Percentiles rank a stretch among this genome's conserved stretches.
These are phyloP conservation scores for Trissolcus brochymenae DNA, from an alignment of 2,888 invertebrate species.

Conservation along the genomic window DNA sequence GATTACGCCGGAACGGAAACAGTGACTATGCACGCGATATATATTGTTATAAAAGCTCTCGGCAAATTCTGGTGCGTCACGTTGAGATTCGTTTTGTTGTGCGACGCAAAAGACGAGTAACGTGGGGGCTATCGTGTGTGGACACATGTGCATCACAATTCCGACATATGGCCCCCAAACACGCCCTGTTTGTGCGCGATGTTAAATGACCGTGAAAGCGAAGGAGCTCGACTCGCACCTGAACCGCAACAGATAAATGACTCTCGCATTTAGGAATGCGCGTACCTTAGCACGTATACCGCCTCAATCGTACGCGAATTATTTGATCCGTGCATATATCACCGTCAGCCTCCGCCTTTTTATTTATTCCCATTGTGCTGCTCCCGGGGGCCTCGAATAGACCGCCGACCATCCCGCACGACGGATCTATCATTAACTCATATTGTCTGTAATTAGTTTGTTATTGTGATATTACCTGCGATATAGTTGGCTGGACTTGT, in stretches of 20 bases:
- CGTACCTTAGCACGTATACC: slow-evolving; percentile 13
- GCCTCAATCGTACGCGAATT: not conserved
- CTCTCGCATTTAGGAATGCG: slow-evolving; percentile 13
- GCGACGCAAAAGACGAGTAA: not conserved
- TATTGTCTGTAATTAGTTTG: slow-evolving; percentile 29
- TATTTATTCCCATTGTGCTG: slow-evolving; percentile 18
- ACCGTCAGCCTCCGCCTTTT: slow-evolving; percentile 11
- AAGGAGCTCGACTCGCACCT: slow-evolving; percentile 51
- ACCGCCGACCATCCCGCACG: slow-evolving; percentile 7
- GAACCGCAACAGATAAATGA: slow-evolving; percentile 51
- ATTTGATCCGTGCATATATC: slow-evolving; percentile 21
- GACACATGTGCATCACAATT: slow-evolving; percentile 56
- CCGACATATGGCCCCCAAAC: slow-evolving; percentile 54
- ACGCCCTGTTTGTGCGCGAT: slow-evolving; percentile 36
- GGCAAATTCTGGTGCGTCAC: slow-evolving; percentile 43
- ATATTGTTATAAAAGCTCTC: slow-evolving; percentile 43
- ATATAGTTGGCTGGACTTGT: slow-evolving; percentile 5
- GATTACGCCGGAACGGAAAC: slow-evolving; percentile 43
- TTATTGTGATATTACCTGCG: slow-evolving; percentile 18
- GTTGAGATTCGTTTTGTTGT: slow-evolving; percentile 49
- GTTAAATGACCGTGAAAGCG: slow-evolving; percentile 56
- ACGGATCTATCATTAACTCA: slow-evolving; percentile 30
- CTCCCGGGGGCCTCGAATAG: slow-evolving; percentile 12
- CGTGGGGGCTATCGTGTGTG: slow-evolving; percentile 19
- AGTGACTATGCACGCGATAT: slow-evolving; percentile 36